phyloP scores from a whole-genome alignment of 2,797 vertebrate genomes.

The Nannoperca obscura region DNA sequence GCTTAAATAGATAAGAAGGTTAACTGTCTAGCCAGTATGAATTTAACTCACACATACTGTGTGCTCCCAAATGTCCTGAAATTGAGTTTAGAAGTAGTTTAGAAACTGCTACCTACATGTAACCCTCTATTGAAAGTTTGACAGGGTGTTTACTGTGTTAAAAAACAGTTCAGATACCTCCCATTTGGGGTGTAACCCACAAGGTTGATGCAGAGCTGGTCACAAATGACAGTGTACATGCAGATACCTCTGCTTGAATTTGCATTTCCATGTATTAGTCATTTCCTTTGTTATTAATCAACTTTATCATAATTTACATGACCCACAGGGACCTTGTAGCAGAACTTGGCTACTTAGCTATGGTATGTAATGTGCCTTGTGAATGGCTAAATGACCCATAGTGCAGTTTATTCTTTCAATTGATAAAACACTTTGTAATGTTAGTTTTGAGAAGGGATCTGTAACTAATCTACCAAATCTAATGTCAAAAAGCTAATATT shows the following conservation, averaged over 20 bases:
- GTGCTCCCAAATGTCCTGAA: neutral
- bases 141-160: neutral
- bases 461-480: neutral
- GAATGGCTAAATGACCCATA: neutral
- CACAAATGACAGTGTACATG: neutral
- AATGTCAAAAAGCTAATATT: neutral
- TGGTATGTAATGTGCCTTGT: neutral
- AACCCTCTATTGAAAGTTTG: neutral
- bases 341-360: neutral
- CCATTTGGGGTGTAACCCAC: neutral
- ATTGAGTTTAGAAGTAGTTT: slow-evolving; percentile 2
- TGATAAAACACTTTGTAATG: neutral
- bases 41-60: slow-evolving; percentile 11
- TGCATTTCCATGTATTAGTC: neutral
- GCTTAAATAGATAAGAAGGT: slow-evolving; percentile 57
- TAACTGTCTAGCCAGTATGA: slow-evolving; percentile 24
- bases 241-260: neutral
- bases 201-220: slow-evolving; percentile 8
- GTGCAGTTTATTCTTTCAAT: slow-evolving; percentile 9
- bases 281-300: neutral
- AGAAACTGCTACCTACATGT: neutral
- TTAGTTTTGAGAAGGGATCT: neutral
- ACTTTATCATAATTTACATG: neutral
- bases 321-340: neutral
- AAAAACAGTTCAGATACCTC: neutral